phyloP scores from a whole-genome alignment of 2,797 vertebrate genomes.

The Manis crassicaudata region DNA sequence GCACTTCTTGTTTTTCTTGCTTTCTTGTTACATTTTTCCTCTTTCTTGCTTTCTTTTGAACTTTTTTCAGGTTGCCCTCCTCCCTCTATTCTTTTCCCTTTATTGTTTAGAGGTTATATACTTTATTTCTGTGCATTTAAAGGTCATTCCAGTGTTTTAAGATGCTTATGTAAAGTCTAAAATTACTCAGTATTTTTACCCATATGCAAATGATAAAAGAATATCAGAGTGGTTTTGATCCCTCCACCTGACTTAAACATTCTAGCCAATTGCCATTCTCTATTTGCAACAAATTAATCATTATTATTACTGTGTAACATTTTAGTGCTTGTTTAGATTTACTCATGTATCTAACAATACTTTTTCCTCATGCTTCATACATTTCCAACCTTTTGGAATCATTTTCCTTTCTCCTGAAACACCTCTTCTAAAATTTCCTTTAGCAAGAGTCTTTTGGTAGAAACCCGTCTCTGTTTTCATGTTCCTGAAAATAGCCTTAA shows the following conservation, averaged over 20 bases:
- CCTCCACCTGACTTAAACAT: background rate
- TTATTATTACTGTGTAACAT: background rate
- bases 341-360: background rate
- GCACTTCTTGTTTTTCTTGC: background rate
- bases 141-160: background rate
- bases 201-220: background rate
- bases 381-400: background rate
- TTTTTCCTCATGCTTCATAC: background rate
- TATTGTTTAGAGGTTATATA: background rate
- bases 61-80: background rate
- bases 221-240: background rate
- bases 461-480: background rate
- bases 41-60: background rate
- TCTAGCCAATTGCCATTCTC: background rate
- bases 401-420: background rate
- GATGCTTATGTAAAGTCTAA: background rate
- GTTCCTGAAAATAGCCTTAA: background rate
- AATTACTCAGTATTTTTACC: background rate
- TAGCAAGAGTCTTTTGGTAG: background rate
- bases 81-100: background rate
- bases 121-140: background rate
- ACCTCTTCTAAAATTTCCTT: constrained; percentile 36
- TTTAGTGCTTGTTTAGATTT: background rate
- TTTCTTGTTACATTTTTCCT: background rate
- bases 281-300: background rate